Base-by-base conservation (phyloP, 1,140 invertebrate genomes). In the Drosophila subpulchrella region DNA sequence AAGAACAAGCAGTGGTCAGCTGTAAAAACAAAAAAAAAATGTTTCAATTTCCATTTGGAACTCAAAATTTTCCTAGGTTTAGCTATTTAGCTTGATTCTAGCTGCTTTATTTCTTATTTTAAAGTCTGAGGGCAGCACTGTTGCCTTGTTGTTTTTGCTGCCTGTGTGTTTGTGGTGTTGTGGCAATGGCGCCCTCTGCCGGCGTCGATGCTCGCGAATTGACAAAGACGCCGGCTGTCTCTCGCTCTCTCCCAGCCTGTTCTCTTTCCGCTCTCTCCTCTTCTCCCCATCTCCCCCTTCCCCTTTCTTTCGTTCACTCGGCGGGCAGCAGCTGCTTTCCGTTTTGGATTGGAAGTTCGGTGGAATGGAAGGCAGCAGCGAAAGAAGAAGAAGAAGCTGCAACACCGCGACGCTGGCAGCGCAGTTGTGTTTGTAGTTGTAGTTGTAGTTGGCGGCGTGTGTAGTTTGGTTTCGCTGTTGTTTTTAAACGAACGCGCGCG, bases 391-490 rank as follows among this genome's bases (percentile, higher is more conserved):
- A 67, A 81, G 75, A 60, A 47, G 65, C 53, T 67, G 57, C 56
- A 80, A 78, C 61, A 72, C 41, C 68, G 73, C 39, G 61, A 53
- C 47, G 71, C 46, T 36, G 46, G 32, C 51, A 62, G 42, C 57
- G 67, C 81, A 81, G 77, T 38, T 57, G 32, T 51, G 8, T 61
- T 42, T 60, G 44, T 61, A 74, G 50, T 78, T 81, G 78, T 81
- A 81, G 75, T 83, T 81, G 79, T 81, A 81, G 75, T 78, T 81
- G 50, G 75, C 39, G 63, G 30, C 50, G 63, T 36, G 38, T 82
- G 78, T 82, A 83, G 79, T 83, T 82, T 76, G 78, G 66, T 82
- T 73, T 82, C 72, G 76, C 46, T 82, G 79, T 78, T 86, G 79
- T 81, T 86, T 86, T 88, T 75, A 72, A 76, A 32, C 67, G 66